phyloP scores from a whole-genome alignment of 1,140 invertebrate genomes.

The Caenorhabditis tropicalis region DNA sequence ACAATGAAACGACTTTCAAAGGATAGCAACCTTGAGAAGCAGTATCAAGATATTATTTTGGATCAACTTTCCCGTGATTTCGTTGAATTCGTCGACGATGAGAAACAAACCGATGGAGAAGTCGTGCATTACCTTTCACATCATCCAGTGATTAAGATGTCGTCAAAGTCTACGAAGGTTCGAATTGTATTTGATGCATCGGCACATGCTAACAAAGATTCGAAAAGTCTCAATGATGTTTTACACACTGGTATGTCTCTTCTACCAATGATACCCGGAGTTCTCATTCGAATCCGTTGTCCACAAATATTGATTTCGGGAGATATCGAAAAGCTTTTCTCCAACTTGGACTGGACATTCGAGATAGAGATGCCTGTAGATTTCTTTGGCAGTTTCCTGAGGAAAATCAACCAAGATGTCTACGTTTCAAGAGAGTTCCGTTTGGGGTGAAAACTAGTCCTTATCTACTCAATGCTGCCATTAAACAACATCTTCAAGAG shows the following conservation, averaged over 20 bases:
- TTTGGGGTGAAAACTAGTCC: background rate
- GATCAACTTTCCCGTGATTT: background rate
- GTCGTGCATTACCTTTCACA: background rate
- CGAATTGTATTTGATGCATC: background rate
- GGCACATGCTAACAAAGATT: background rate
- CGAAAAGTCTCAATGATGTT: background rate
- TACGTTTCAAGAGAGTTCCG: background rate
- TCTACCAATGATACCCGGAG: background rate
- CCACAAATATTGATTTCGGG: background rate
- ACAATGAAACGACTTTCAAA: background rate
- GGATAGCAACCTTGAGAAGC: background rate
- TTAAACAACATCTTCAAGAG: no score
- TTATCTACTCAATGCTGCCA: background rate
- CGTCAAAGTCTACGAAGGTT: background rate
- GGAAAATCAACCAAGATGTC: background rate
- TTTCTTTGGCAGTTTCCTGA: background rate
- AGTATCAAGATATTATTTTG: background rate
- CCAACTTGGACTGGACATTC: background rate
- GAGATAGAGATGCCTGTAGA: background rate
- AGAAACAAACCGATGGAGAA: background rate
- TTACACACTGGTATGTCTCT: background rate
- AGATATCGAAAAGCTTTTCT: background rate
- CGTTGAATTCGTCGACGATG: background rate
- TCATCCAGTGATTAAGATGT: background rate
- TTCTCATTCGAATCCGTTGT: background rate